Evolutionary conservation across 2,888 invertebrate species (phyloP).

Genomic region (Chloroclysta siterata): DNA sequence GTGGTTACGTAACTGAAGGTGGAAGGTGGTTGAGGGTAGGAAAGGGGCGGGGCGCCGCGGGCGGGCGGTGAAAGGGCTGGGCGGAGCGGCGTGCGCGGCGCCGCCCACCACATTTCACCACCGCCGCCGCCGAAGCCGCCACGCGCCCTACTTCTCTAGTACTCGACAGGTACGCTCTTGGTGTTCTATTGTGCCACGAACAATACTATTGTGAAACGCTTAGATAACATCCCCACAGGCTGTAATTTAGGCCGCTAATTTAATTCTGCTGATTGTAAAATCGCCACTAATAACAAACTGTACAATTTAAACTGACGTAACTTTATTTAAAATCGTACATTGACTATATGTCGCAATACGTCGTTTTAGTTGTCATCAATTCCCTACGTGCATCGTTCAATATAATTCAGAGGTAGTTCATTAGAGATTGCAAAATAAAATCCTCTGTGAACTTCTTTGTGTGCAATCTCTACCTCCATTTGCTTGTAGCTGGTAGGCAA

Average conservation of each 20-base stretch:
- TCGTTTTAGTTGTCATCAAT: background rate
- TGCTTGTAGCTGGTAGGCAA: background rate
- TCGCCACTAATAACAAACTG: constrained; percentile 33
- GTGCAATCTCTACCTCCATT: constrained; percentile 6
- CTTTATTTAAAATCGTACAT: constrained; percentile 9
- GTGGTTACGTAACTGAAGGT: constrained; percentile 69
- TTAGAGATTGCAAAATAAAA: background rate
- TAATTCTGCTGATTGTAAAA: constrained; percentile 54
- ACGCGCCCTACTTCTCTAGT: constrained; percentile 74
- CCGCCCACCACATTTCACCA: constrained; percentile 82
- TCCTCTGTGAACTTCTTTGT: constrained; percentile 6
- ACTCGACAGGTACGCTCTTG: constrained; percentile 74
- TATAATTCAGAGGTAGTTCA: background rate
- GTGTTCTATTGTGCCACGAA: constrained; percentile 80
- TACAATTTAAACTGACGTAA: constrained; percentile 29
- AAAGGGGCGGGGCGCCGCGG: constrained; percentile 65
- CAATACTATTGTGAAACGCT: constrained; percentile 79
- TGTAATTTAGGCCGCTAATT: constrained; percentile 64
- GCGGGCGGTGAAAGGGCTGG: constrained; percentile 82
- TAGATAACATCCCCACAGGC: constrained; percentile 73
- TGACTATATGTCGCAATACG: background rate
- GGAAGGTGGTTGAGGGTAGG: constrained; percentile 71
- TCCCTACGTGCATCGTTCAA: constrained; percentile 1
- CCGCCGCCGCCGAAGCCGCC: constrained; percentile 53
- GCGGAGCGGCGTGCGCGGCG: constrained; percentile 78